These are phyloP conservation scores for Saguinus imperator DNA, from an alignment of 2,113 vertebrate genomes.

Conservation along the genomic window DNA sequence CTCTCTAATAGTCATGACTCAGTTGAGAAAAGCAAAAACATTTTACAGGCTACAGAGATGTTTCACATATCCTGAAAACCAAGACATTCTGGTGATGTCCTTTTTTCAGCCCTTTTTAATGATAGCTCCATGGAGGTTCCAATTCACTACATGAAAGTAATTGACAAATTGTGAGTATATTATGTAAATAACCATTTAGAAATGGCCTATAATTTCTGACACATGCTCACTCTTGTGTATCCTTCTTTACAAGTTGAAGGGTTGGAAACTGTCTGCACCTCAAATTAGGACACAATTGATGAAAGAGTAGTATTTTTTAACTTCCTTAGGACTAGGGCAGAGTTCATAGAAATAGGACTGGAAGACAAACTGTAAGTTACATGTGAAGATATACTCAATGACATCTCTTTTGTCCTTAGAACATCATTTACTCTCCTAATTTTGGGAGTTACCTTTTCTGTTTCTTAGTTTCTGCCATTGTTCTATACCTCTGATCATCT, in stretches of 20 bases:
- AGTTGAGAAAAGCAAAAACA: neutral
- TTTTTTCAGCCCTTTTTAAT: neutral
- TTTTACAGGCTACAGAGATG: neutral
- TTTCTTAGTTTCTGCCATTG: neutral
- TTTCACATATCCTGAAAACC: neutral
- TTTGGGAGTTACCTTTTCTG: neutral
- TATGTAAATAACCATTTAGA: neutral
- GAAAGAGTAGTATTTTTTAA: neutral
- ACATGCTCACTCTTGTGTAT: neutral
- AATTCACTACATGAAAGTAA: neutral
- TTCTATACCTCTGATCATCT: neutral
- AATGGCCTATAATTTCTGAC: neutral
- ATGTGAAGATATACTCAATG: neutral
- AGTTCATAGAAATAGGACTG: neutral
- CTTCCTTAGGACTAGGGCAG: neutral
- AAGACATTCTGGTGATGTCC: neutral
- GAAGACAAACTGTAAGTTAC: neutral
- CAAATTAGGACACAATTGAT: neutral
- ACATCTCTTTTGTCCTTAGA: neutral
- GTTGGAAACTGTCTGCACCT: neutral
- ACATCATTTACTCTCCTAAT: neutral
- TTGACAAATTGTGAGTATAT: neutral
- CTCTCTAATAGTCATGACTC: neutral
- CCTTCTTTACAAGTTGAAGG: neutral
- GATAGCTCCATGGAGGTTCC: neutral